phyloP scores from a whole-genome alignment of 2,797 vertebrate genomes.

The Clarias laeviceps region DNA sequence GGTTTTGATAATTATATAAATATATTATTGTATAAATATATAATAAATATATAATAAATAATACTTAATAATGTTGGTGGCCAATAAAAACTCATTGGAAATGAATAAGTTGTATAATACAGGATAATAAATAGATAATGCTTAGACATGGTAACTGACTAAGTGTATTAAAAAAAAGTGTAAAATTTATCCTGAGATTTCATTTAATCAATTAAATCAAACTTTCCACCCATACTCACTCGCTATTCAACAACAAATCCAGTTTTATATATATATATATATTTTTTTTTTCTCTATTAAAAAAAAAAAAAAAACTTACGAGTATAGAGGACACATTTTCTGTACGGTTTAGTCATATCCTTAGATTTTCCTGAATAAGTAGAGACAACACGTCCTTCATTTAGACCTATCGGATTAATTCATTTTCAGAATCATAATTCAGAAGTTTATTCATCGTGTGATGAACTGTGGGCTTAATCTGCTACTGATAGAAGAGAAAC shows the following conservation, averaged over 20 bases:
- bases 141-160: not conserved
- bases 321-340: slow-evolving; percentile 16
- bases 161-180: not conserved
- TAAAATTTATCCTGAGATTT: not conserved
- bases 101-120: not conserved
- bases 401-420: slow-evolving; percentile 42
- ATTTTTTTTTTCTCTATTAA: not conserved
- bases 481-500: not conserved
- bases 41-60: no score
- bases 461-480: slow-evolving; percentile 40
- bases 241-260: not conserved
- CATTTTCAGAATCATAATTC: slow-evolving; percentile 39
- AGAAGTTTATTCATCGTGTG: slow-evolving; percentile 54
- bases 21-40: no score
- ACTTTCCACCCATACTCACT: slow-evolving; percentile 6
- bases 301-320: slow-evolving; percentile 38
- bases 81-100: not conserved
- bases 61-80: not conserved
- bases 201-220: not conserved
- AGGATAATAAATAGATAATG: not conserved
- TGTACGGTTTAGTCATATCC: not conserved
- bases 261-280: not conserved
- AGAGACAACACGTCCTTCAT: slow-evolving; percentile 35
- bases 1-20: no score
- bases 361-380: slow-evolving; percentile 37